Conservation (phyloP, 2,113 vertebrate species). For the Istiophorus platypterus region DNA sequence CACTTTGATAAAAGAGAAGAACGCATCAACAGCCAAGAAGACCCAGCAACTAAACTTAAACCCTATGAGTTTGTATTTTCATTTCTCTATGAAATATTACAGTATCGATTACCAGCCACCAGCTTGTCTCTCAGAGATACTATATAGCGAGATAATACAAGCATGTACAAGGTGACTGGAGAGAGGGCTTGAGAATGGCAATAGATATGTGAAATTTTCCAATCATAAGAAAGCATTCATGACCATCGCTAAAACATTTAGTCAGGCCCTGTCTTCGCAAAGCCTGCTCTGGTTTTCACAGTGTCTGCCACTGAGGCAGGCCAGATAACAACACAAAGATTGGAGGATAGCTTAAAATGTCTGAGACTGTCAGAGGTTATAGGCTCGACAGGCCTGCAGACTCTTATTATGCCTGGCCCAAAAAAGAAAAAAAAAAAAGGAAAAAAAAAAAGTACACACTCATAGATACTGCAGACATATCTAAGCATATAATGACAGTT, state of each 20-base stretch:
- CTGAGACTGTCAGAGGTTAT: slow-evolving; percentile 50
- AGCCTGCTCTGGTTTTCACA: slow-evolving; percentile 78
- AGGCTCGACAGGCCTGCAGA: slow-evolving; percentile 40
- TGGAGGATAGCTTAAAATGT: slow-evolving; percentile 74
- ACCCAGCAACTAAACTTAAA: slow-evolving; percentile 54
- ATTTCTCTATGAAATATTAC: slow-evolving; percentile 64
- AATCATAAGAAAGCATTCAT: slow-evolving; percentile 44
- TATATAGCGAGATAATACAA: slow-evolving; percentile 43
- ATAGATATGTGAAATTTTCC: slow-evolving; percentile 45
- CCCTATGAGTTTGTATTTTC: slow-evolving; percentile 44
- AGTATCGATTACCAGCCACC: slow-evolving; percentile 64
- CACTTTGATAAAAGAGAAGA: slow-evolving; percentile 33
- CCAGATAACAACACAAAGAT: slow-evolving; percentile 68
- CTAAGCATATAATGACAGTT: slow-evolving; percentile 46
- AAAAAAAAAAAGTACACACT: slow-evolving; percentile 28
- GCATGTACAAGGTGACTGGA: slow-evolving; percentile 56
- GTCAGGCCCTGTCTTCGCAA: slow-evolving; percentile 58
- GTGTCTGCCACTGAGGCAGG: slow-evolving; percentile 75
- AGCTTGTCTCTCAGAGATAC: slow-evolving; percentile 21
- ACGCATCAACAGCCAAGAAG: slow-evolving; percentile 35
- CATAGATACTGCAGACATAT: slow-evolving; percentile 57
- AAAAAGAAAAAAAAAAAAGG: slow-evolving; percentile 24
- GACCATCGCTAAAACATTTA: slow-evolving; percentile 57
- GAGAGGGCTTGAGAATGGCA: slow-evolving; percentile 54
- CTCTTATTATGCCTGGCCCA: slow-evolving; percentile 38